Base-by-base conservation (phyloP, 2,797 vertebrate species). In the Coluber constrictor region DNA sequence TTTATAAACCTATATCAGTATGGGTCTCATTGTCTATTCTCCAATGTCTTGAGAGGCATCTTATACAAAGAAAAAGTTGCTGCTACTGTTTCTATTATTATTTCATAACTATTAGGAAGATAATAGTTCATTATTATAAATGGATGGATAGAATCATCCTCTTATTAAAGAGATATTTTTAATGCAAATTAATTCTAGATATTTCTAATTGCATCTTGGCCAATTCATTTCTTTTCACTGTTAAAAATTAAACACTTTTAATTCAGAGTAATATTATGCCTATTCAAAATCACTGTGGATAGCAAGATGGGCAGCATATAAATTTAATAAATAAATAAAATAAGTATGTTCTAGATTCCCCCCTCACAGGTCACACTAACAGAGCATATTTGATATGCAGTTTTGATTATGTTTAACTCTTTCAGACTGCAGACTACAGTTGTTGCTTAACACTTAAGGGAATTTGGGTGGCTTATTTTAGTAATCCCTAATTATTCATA, bases 221-320 rank as follows among this genome's bases (percentile, higher is more conserved):
- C 13, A 83, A 47, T 25, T 83, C 37, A 83, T 83, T 83, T 83
- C 79, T 47, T 83, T 83, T 83, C 37, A 83, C 37, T 83, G 43
- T 83, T 83, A 83, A 83, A 83, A 47, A 25, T 83, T 47, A 47
- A 83, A 92, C 89, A 51, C 37, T 86, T 95, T 94, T 60, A 94
- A 63, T 93, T 59, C 70, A 90, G 54, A 74, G 55, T 74, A 66
- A 59, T 59, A 90, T 93, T 63, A 90, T n/a, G 90, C 47, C 55
- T 70, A 74, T 74, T 7, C 32, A 37, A 37, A 74, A 74, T 18
- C 32, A 74, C 32, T 4, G 15, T 70, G 32, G 32, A 74, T 74
- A 37, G 32, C 70, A 74, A 74, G n/a, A 37, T 37, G 32, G 70
- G 16, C 9, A 37, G 16, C 15, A 37, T 74, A 74, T 74, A 74